Evolutionary conservation across 2,797 vertebrate genomes (phyloP), one percentile per base, ranked within the genome.

Genomic region (Lacerta agilis): DNA sequence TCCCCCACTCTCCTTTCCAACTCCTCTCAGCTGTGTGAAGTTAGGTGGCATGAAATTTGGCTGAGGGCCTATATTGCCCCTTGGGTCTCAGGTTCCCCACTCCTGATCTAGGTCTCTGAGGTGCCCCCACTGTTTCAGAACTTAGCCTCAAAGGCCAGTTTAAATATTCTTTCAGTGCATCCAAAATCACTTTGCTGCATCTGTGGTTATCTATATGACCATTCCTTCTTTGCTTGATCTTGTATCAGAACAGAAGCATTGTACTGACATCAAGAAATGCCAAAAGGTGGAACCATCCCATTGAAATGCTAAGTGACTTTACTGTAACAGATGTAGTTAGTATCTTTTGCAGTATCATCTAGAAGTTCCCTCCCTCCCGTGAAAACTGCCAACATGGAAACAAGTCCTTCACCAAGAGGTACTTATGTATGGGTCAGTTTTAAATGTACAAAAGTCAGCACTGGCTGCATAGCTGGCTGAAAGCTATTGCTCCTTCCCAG

Each of bases 161-260:
- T 25, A 84, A 58, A 9, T 17, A 80, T n/a, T 9, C 27, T 49
- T 83, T 83, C 29, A 89, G 90, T 73, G 78, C 89, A 83, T 93
- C 86, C 75, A 87, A 87, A 86, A 92, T 90, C 86, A 75, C 45
- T 10, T 55, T 73, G 45, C 18, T 58, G 9, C 36, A n/a, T 55
- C 18, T 36, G 45, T 36, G 20, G 18, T 11, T 36, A 41, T 36
- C 20, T 49, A 36, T 55, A 36, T 33, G 67, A 55, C 41, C 45
- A n/a, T 33, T 29, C 3, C 29, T n/a, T 49, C 25, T 49, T 1
- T 79, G 73, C 66, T 0, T 0, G 49, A 90, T 75, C 87, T 87
- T 77, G 79, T 88, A 71, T 80, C 90, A 90, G 89, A 75, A n/a
- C 75, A 72, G 36, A 69, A 93, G 92, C 90, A 36, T 79, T 91